Base-by-base conservation (phyloP, 2,888 invertebrate species). In the Hypolimnas misippus region DNA sequence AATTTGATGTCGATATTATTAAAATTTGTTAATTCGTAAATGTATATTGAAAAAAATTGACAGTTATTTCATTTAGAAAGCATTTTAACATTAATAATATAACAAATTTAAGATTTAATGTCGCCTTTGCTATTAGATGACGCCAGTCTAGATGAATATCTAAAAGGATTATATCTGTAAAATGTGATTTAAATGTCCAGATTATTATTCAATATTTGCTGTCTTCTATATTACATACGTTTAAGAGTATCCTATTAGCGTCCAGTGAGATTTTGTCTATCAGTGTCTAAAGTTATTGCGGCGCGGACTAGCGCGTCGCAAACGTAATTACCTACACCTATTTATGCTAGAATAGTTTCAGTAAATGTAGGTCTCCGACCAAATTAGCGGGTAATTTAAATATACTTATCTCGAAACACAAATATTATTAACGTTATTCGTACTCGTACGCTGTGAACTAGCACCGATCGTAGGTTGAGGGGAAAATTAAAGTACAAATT, bases 401-500 rank as follows among this genome's bases (percentile, higher is more conserved):
- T 78, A 77, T 84, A 49, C 49, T 49, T 49, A 85, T 82, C 82
- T 79, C 78, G 75, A 78, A 79, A 84, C 86, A 87, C 84, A 86
- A 86, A 86, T 81, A 76, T 80, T 79, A 76, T n/a, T 80, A 81
- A 78, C 75, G 72, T 75, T 77, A 76, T 71, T 76, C 77, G 77
- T 77, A 76, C 70, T 76, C 77, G 77, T 71, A 71, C 72, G 83
- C 82, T 80, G 81, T 74, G 72, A 73, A 61, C 72, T 78, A 73
- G 76, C 77, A 78, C 76, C 71, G 74, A 69, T 64, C 65, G 68
- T 68, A 76, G 76, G 78, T 74, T 75, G 78, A 75, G 75, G 84
- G 87, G 84, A 80, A 76, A 70, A 73, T 82, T 75, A 90, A 84
- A 91, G 91, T 91, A 91, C 91, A 91, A 91, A 91, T 89, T 89